These are phyloP conservation scores for Lutraria rhynchaena DNA, from an alignment of 1,140 invertebrate species.

Conservation along the genomic window DNA sequence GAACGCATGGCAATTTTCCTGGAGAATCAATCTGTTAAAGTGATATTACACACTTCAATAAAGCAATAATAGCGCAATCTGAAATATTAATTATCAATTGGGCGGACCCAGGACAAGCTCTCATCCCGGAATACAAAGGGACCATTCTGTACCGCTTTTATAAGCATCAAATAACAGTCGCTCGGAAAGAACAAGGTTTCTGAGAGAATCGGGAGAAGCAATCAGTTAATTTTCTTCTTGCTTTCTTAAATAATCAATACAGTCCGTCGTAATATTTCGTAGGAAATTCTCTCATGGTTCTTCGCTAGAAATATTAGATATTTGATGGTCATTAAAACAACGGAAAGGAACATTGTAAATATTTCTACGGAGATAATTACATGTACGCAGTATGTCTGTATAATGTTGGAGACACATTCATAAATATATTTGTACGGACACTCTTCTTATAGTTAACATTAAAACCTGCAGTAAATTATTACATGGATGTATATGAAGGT, in stretches of 20 bases:
- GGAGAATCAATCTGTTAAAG: constrained; percentile 61
- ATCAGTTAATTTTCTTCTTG: constrained; percentile 41
- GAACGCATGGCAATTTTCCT: constrained; percentile 49
- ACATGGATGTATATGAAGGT: too few relatives aligned
- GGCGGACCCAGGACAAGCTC: constrained; percentile 49
- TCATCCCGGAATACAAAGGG: constrained; percentile 54
- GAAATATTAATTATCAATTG: constrained; percentile 62
- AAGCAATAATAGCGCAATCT: constrained; percentile 63
- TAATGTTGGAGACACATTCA: too few relatives aligned
- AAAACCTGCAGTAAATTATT: too few relatives aligned
- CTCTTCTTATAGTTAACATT: too few relatives aligned
- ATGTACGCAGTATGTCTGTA: too few relatives aligned
- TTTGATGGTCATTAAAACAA: background rate
- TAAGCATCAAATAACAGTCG: constrained; percentile 26
- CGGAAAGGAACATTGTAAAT: too few relatives aligned
- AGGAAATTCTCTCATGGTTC: constrained; percentile 32
- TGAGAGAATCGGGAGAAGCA: constrained; percentile 9
- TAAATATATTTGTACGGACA: too few relatives aligned
- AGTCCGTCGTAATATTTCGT: constrained; percentile 28
- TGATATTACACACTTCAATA: constrained; percentile 63
- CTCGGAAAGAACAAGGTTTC: constrained; percentile 16
- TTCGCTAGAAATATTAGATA: constrained; percentile 18
- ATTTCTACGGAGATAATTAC: too few relatives aligned
- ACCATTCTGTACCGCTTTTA: constrained; percentile 29
- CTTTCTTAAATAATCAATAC: constrained; percentile 23